Percentiles rank a stretch among this genome's conserved stretches.
phyloP scores from a whole-genome alignment of 1,140 invertebrate species.

The Chelonus insularis region DNA sequence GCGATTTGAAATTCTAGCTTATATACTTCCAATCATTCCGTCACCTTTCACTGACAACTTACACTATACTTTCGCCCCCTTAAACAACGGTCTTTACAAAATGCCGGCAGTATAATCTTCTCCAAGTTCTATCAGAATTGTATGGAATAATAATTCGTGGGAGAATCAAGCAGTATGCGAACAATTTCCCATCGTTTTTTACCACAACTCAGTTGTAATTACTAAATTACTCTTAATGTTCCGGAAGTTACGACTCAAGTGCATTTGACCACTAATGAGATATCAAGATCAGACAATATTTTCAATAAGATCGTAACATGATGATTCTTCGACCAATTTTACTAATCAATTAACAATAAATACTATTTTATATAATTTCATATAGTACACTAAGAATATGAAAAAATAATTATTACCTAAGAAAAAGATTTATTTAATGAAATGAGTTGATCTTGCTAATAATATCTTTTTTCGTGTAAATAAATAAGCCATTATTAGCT shows the following conservation, averaged over 20 bases:
- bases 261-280: background rate
- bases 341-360: too few relatives aligned
- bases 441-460: too few relatives aligned
- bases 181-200: background rate
- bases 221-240: background rate
- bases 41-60: conserved; percentile 49
- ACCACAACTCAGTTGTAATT: background rate
- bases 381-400: too few relatives aligned
- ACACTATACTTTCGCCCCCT: conserved; percentile 20
- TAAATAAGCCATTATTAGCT: too few relatives aligned
- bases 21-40: conserved; percentile 49
- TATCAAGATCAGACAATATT: background rate
- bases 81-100: background rate
- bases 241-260: background rate
- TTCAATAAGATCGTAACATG: too few relatives aligned
- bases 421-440: too few relatives aligned
- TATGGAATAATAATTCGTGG: background rate
- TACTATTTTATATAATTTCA: too few relatives aligned
- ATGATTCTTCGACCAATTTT: too few relatives aligned
- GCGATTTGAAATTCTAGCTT: conserved; percentile 36
- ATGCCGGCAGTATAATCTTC: too few relatives aligned
- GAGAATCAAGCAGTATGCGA: too few relatives aligned
- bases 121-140: background rate
- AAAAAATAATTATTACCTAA: too few relatives aligned
- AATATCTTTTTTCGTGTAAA: too few relatives aligned